Evolutionary conservation across 2,113 vertebrate species (phyloP), one percentile per base, ranked within the genome.

Genomic region (Daphoenositta chrysoptera): DNA sequence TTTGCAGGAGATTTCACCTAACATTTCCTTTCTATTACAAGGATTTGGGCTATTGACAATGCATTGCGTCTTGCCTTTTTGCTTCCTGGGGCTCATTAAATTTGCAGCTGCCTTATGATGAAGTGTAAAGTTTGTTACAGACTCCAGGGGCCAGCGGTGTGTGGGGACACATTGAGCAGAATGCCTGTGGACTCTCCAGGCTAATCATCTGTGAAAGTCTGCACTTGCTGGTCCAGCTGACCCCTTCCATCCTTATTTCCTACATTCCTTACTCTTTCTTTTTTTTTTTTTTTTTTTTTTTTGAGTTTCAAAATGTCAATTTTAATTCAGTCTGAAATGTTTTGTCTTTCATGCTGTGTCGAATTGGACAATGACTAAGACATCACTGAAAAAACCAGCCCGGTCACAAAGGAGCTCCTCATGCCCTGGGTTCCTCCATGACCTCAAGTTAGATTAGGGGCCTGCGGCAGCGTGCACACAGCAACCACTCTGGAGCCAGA

Each of bases 81-180:
- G 42, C n/a, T 89, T 94, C n/a, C 53, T 42, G 70, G 40, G 48
- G 45, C 53, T 88, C 61, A 30, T 93, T 83, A 93, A 83, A 44
- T 78, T 96, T 94, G 85, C 94, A 97, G 85, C 91, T 95, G 94
- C 80, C 65, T 95, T 89, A 48, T 87, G 76, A 92, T 94, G 89
- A 94, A 77, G 86, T 87, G 86, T 87, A 44, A 93, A 71, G 64
- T 93, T 89, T 93, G 51, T 83, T 84, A 40, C 39, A 87, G 68
- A 11, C 40, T 94, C 48, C 77, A 14, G 3, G 51, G 76, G 44
- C 80, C 44, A 39, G 51, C 56, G 56, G 37, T 78, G 30, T 64
- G 35, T 33, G 20, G 35, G 72, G 60, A 94, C 35, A 51, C 13
- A 6, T 15, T 10, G 7, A 23, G 30, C 77, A 87, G 54, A 51